Conservation (phyloP, 2,888 invertebrate genomes). For the Catocala sponsa region DNA sequence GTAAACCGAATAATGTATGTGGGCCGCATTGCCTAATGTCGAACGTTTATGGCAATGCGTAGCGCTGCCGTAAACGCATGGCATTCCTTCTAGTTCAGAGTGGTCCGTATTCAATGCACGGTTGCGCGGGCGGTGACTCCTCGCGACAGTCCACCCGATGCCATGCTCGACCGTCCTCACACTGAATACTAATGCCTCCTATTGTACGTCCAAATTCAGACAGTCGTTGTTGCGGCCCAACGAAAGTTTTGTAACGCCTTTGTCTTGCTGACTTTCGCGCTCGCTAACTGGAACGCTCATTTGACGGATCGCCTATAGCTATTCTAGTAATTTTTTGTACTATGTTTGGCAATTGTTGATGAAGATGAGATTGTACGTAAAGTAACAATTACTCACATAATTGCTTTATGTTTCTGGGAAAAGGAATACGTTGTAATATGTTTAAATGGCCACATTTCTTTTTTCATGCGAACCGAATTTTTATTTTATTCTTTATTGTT, state of each 20-base stretch:
- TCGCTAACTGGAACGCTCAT: conserved; percentile 74
- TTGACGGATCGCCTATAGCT: conserved; percentile 53
- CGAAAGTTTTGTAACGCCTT: conserved; percentile 82
- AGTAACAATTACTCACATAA: conserved; percentile 9
- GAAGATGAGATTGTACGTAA: conserved; percentile 14
- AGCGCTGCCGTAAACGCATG: conserved; percentile 67
- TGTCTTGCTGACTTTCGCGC: conserved; percentile 80
- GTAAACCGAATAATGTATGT: conserved; percentile 76
- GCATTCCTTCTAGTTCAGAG: conserved; percentile 70
- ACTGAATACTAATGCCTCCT: conserved; percentile 81
- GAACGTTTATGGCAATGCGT: conserved; percentile 71
- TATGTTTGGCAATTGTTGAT: conserved; percentile 31
- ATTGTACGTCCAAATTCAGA: conserved; percentile 71
- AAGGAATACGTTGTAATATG: not conserved
- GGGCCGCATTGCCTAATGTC: conserved; percentile 76
- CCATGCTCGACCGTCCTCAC: conserved; percentile 68
- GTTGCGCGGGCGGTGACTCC: conserved; percentile 81
- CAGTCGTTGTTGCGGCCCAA: conserved; percentile 67
- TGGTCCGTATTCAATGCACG: conserved; percentile 80
- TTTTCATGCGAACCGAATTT: not conserved
- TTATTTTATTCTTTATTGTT: too few species aligned
- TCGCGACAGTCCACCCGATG: conserved; percentile 76
- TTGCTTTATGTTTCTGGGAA: not conserved
- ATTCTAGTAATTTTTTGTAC: conserved; percentile 33
- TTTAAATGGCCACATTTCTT: not conserved